Evolutionary conservation across 2,888 invertebrate species (phyloP).

Genomic region (Cheilosia vernalis): DNA sequence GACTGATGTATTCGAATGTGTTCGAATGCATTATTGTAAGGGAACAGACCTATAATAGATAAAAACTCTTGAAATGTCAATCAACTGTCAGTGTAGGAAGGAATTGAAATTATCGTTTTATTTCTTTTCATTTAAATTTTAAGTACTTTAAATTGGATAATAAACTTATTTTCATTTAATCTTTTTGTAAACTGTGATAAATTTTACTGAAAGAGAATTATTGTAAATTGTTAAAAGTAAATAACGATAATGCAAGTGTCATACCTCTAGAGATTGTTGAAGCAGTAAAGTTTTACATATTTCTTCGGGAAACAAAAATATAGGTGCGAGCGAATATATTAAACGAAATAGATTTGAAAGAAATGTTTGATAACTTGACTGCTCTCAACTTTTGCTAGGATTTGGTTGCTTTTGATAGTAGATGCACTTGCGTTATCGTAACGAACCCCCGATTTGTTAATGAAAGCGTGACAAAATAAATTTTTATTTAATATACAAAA

Average conservation of each 20-base stretch:
- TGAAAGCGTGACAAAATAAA: conserved; percentile 68
- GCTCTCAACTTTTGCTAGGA: conserved; percentile 8
- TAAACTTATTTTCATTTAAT: conserved; percentile 67
- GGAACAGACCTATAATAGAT: too few relatives aligned
- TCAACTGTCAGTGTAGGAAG: conserved; percentile 23
- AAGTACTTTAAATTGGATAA: conserved; percentile 20
- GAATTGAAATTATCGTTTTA: conserved; percentile 26
- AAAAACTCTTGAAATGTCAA: conserved; percentile 43
- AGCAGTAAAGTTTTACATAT: conserved; percentile 17
- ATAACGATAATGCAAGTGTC: conserved; percentile 44
- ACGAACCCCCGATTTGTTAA: conserved; percentile 74
- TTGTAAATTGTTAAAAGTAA: conserved; percentile 60
- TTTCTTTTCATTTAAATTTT: conserved; percentile 27
- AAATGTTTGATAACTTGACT: conserved; percentile 41
- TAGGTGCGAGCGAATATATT: conserved; percentile 72
- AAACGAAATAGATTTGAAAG: conserved; percentile 30
- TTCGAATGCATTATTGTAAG: too few relatives aligned
- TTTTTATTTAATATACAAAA: conserved; percentile 38
- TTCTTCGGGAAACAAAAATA: conserved; percentile 67
- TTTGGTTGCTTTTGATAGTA: conserved; percentile 16
- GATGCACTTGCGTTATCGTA: conserved; percentile 53
- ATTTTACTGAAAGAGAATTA: conserved; percentile 77
- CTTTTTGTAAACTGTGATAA: conserved; percentile 79
- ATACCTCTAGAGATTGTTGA: conserved; percentile 11
- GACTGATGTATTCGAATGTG: too few relatives aligned